Base-by-base conservation (phyloP, 2,888 invertebrate species). In the Orthosia gothica region DNA sequence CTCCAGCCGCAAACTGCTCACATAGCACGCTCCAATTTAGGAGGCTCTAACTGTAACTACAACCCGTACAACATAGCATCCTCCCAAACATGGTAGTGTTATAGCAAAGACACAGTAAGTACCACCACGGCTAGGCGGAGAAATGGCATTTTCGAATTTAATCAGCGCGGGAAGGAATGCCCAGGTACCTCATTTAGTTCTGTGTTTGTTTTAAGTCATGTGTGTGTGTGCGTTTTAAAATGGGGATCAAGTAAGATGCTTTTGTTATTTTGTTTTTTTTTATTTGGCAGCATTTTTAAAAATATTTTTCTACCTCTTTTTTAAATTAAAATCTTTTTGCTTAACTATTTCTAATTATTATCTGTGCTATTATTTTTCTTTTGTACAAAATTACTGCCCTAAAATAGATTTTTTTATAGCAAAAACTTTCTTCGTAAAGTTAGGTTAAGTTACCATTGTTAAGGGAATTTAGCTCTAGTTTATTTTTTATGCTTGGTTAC, bases 81-180 rank as follows among this genome's bases (percentile, higher is more conserved):
- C 86, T 84, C 79, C 86, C 80, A 62, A 74, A 89, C 83, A 84
- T 81, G 81, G 88, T 68, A 81, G 91, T 71, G 66, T 92, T 84
- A 87, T 89, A 89, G 65, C 70, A 68, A 79, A 76, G 80, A 80
- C 83, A 77, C 62, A 61, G 81, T 86, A 83, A 84, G 87, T 87
- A 85, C 74, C 55, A 74, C 45, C 55, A 74, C 32, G 82, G 81
- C 80, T 81, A 85, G 85, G 84, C 86, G 83, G 85, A 84, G 89
- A 90, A 90, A 90, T 89, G 86, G 81, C 87, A 89, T 90, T 92
- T 89, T 85, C 84, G 85, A 91, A 91, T 89, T 87, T 87, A 89
- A 89, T 87, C 91, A 88, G 87, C 85, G 84, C 76, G 73, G 85
- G 87, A 88, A 87, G 90, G 83, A 86, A 91, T 90, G 90, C 84